Conservation (phyloP, 2,888 invertebrate genomes). For the Erannis defoliaria region DNA sequence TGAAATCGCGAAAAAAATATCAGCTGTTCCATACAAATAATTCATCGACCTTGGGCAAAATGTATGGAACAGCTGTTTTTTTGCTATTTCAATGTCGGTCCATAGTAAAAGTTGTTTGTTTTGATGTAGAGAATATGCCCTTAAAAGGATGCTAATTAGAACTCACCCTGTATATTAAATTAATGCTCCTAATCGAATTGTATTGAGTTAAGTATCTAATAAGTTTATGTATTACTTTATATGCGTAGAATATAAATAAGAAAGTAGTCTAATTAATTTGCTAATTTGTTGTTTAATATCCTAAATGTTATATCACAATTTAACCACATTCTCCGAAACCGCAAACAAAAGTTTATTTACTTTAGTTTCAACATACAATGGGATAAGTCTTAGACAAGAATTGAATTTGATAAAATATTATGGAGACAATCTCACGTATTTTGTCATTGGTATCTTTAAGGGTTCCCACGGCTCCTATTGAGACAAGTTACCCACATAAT, state of each 20-base stretch:
- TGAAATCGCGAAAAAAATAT: no score
- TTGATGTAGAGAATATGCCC: no score
- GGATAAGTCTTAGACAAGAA: slow-evolving; percentile 15
- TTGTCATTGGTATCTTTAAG: slow-evolving; percentile 38
- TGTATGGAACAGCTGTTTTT: no score
- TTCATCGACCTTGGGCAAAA: no score
- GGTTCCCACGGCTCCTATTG: slow-evolving; percentile 60
- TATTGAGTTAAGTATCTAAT: background rate
- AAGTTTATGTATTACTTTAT: no score
- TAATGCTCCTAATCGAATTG: background rate
- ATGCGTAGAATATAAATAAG: background rate
- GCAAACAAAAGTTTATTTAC: slow-evolving; percentile 6
- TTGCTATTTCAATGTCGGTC: no score
- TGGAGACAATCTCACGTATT: slow-evolving; percentile 37
- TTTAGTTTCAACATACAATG: slow-evolving; percentile 27
- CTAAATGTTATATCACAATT: background rate
- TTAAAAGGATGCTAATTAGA: no score
- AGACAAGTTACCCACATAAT: slow-evolving; percentile 61
- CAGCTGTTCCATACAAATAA: no score
- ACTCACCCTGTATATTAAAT: background rate
- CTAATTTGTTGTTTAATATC: background rate
- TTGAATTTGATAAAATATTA: slow-evolving; percentile 27
- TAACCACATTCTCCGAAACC: background rate
- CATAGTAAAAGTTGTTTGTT: no score
- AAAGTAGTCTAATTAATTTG: slow-evolving; percentile 3